Evolutionary conservation across 2,888 invertebrate species (phyloP), one percentile per base, ranked within the genome.

Genomic region (Aporophyla lueneburgensis): DNA sequence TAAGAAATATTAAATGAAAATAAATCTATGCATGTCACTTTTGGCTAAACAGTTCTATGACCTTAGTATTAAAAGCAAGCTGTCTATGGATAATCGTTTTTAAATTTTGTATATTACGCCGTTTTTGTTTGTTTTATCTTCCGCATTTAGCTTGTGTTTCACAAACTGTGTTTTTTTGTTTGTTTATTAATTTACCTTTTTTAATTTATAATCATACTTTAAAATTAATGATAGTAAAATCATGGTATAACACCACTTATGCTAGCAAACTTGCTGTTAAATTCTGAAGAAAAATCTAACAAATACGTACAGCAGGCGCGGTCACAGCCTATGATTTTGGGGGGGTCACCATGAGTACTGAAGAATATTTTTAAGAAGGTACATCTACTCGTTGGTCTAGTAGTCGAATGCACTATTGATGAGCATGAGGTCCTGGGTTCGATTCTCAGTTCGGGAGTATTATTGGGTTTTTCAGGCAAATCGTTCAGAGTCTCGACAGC

Each of bases 61-160:
- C 2, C 6, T 27, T n/a, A 54, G 24, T 51, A 24, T 56, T 33
- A 53, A 67, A 40, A 61, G 77, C 80, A 77, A 77, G 77, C 77
- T 77, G 80, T 80, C 77, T 63, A 56, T 51, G 43, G 19, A 27
- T n/a, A 33, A 5, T 40, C 6, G 14, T 71, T 40, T 21, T 24
- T 33, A 51, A 19, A 43, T 43, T 0, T 67, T 16, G 43, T 21
- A 49, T 33, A 10, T 33, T 56, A 33, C n/a, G 19, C 0, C 5
- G 46, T 53, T 43, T 24, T n/a, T 43, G 43, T 24, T 24, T 1
- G 27, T 51, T 71, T 27, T 27, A 27, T 5, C 19, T 61, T 40
- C 21, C 24, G 51, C 14, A 33, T 71, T 54, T 16, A 2, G 49
- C 24, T 65, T 12, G 2, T 21, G 19, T 19, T 67, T 53, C 6